Conservation (phyloP, 2,797 vertebrate genomes). For the Eulemur mongoz region DNA sequence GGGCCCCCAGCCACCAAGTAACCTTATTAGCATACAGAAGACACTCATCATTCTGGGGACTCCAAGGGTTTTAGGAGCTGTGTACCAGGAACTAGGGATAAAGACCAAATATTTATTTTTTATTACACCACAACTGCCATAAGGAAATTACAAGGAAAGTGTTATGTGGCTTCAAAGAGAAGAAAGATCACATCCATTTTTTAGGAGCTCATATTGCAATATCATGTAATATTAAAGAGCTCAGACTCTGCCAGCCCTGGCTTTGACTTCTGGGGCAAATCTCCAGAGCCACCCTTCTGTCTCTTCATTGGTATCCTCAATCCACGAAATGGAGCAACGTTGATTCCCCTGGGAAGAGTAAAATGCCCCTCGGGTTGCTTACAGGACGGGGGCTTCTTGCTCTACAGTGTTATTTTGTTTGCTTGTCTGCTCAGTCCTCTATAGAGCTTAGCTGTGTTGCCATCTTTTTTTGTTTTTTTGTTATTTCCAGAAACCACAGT, state of each 20-base stretch:
- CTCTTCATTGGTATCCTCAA: background rate
- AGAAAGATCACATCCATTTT: background rate
- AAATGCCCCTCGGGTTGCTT: background rate
- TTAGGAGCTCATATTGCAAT: background rate
- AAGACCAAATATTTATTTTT: background rate
- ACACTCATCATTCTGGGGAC: background rate
- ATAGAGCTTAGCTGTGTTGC: constrained; percentile 33
- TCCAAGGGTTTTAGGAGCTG: background rate
- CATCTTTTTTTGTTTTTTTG: background rate
- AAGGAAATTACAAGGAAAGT: constrained; percentile 2
- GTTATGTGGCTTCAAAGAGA: background rate
- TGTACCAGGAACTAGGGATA: background rate
- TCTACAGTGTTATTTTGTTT: constrained; percentile 11
- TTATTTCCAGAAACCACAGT: constrained; percentile 49
- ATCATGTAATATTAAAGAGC: background rate
- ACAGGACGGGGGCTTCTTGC: background rate
- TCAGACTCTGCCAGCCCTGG: background rate
- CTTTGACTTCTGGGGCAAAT: background rate
- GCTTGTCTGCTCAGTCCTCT: background rate
- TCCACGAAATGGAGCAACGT: background rate
- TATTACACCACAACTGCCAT: background rate
- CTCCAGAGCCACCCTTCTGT: background rate
- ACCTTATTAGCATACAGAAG: background rate
- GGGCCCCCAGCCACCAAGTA: background rate
- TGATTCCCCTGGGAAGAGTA: background rate